Percentiles rank a stretch among this genome's conserved stretches.
These are phyloP conservation scores for Oscheius sp. DNA, from an alignment of 2,888 invertebrate genomes.

Conservation along the genomic window DNA sequence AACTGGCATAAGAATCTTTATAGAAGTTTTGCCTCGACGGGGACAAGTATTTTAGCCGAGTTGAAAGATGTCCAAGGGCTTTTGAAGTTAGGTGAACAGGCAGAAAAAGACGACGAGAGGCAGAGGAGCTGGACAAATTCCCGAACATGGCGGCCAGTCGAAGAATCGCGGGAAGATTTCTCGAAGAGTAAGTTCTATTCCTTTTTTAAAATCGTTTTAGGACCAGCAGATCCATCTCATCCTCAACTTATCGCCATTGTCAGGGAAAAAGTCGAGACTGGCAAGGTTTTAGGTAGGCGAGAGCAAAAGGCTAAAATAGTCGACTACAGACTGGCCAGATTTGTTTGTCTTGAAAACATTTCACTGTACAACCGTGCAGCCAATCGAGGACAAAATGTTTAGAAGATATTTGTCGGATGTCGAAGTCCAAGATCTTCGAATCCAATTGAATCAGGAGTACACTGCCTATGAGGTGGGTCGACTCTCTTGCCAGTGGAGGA, in stretches of 20 bases:
- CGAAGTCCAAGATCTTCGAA: constrained; percentile 15
- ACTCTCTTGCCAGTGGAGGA: not conserved
- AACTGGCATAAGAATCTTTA: not conserved
- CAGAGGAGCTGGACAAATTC: constrained; percentile 1
- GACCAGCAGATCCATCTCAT: constrained; percentile 20
- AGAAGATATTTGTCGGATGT: not conserved
- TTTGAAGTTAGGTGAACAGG: constrained; percentile 19
- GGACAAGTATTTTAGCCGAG: constrained; percentile 24
- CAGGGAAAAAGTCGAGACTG: constrained; percentile 30
- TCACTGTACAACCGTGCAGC: constrained; percentile 28
- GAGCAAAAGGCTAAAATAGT: not conserved
- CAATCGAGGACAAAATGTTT: constrained; percentile 22
- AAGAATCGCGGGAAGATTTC: constrained; percentile 15
- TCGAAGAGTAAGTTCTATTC: not conserved
- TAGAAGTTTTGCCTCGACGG: constrained; percentile 17
- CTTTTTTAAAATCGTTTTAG: not conserved
- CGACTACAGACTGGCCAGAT: constrained; percentile 31
- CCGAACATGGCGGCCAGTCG: constrained; percentile 13
- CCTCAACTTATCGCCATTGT: constrained; percentile 31
- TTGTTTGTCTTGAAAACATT: constrained; percentile 34
- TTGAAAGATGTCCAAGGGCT: constrained; percentile 24
- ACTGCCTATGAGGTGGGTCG: constrained; percentile 16
- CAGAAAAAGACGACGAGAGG: not conserved
- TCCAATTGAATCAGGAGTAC: constrained; percentile 26
- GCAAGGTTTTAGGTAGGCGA: constrained; percentile 18